Evolutionary conservation across 2,797 vertebrate genomes (phyloP), one percentile per base, ranked within the genome.

Genomic region (Sebastiscus tertius): DNA sequence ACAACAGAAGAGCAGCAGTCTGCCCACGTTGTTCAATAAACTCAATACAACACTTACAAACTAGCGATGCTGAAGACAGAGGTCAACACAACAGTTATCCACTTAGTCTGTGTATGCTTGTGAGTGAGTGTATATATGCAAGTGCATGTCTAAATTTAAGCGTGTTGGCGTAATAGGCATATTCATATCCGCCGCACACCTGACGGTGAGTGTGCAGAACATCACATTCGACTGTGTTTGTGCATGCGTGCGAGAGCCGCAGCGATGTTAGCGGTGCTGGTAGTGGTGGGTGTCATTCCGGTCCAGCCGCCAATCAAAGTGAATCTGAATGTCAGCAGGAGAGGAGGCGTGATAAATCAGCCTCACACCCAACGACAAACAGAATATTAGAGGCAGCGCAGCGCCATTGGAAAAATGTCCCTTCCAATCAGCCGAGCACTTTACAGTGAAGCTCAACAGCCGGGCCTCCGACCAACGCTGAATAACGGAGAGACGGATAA

Each of bases 301-400:
- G 60, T 88, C 75, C 83, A 64, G 82, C 85, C 55, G 92, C 93
- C 95, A 95, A 94, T 96, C 95, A 95, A 90, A 93, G 90, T 83
- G 87, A 93, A 94, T 92, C 93, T 91, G 92, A 93, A 93, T 93
- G 95, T 95, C 95, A 94, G 93, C 88, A 39, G 81, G 75, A 89
- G 89, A 92, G 89, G 88, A 92, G 89, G 90, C 85, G 86, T 93
- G 95, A 96, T 95, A 94, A 95, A 96, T 96, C 95, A 95, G 90
- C 87, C 77, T 78, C 88, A 71, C 83, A 81, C 87, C 87, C 87
- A 68, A 95, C 79, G 93, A 96, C 94, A 96, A 96, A 96, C 94
- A 94, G 88, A 95, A 95, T 95, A 95, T 93, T 92, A 93, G 90
- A 92, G 77, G 86, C 91, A 87, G 91, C 75, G 70, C 77, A 24